These are phyloP conservation scores for Ameiurus melas DNA, from an alignment of 2,113 vertebrate species.

Conservation along the genomic window DNA sequence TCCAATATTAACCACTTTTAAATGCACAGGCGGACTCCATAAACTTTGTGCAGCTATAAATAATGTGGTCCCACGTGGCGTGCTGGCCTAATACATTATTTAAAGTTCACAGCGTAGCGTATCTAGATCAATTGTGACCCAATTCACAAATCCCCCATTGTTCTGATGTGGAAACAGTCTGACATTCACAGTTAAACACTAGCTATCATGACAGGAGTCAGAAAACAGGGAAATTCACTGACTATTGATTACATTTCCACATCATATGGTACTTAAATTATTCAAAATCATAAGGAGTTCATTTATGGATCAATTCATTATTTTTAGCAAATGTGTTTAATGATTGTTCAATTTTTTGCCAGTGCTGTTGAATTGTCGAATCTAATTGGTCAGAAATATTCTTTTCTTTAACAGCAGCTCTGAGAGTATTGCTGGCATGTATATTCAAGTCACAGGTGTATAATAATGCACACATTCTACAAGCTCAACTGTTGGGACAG, in stretches of 20 bases:
- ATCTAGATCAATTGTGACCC: conserved; percentile 59
- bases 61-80: conserved; percentile 49
- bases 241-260: conserved; percentile 41
- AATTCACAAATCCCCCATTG: conserved; percentile 54
- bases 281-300: background rate
- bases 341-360: background rate
- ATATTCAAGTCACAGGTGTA: background rate
- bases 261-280: background rate
- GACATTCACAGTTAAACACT: conserved; percentile 47
- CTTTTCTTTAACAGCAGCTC: background rate
- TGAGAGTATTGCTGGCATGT: background rate
- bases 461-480: background rate
- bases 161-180: conserved; percentile 4
- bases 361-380: background rate
- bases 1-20: background rate
- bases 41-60: conserved; percentile 44
- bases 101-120: conserved; percentile 51
- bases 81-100: conserved; percentile 63
- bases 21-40: conserved; percentile 17
- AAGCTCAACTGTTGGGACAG: too few relatives aligned
- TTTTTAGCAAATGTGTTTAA: background rate
- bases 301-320: background rate
- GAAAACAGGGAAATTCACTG: conserved; percentile 31
- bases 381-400: background rate
- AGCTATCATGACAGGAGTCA: conserved; percentile 3